Evolutionary conservation across 2,797 vertebrate genomes (phyloP).

Genomic region (Sandelia bainsii): DNA sequence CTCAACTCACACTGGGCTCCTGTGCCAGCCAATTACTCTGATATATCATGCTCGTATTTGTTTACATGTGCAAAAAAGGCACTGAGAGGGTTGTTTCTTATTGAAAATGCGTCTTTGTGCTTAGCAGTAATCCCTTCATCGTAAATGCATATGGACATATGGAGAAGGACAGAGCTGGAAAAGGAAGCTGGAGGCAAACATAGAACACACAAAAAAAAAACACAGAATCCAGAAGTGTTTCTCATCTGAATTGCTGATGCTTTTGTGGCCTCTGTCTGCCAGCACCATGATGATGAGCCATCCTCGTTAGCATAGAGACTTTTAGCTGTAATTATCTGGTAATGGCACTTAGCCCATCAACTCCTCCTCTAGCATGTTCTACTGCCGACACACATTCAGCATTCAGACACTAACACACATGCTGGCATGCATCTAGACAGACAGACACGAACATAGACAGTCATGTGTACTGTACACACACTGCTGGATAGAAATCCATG

Average conservation of each 20-base stretch:
- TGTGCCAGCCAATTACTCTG: constrained; percentile 60
- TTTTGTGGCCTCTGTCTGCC: constrained; percentile 58
- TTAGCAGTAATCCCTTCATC: constrained; percentile 28
- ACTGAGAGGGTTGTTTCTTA: constrained; percentile 25
- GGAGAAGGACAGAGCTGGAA: background rate
- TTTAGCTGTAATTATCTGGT: constrained; percentile 78
- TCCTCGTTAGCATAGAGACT: constrained; percentile 70
- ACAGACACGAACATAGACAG: constrained; percentile 1
- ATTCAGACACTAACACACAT: constrained; percentile 1
- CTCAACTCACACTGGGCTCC: constrained; percentile 62
- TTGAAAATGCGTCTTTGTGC: constrained; percentile 23
- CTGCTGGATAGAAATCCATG: constrained; percentile 41
- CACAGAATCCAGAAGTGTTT: constrained; percentile 19
- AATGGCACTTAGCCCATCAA: constrained; percentile 77
- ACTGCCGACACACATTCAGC: constrained; percentile 18
- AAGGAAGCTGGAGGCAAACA: background rate
- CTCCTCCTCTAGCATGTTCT: constrained; percentile 63
- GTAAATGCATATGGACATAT: constrained; percentile 1
- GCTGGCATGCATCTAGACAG: background rate
- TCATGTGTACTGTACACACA: constrained; percentile 33
- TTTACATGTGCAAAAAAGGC: background rate
- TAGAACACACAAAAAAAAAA: constrained; percentile 12
- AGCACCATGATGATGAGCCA: constrained; percentile 60
- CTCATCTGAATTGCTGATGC: constrained; percentile 75
- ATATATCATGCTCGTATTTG: constrained; percentile 33